A percentile compares a stretch with the other conserved stretches of the same genome.
Conservation (phyloP, 2,797 vertebrate genomes). For the Pseudochirops cupreus region DNA sequence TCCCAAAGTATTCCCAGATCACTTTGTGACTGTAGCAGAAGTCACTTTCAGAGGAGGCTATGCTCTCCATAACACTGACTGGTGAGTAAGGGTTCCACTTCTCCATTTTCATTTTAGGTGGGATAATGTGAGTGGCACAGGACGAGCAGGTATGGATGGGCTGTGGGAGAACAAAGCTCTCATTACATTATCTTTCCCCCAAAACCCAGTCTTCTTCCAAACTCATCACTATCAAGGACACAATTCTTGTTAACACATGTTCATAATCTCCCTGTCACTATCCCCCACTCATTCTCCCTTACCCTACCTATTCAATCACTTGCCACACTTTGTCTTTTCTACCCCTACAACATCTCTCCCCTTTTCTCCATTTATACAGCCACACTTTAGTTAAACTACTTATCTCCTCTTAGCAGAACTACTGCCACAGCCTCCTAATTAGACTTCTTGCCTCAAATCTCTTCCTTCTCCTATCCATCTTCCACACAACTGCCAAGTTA, state of each 20-base stretch:
- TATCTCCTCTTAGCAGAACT: not conserved
- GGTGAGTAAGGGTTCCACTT: not conserved
- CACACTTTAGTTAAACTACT: not conserved
- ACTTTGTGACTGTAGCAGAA: not conserved
- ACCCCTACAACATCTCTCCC: not conserved
- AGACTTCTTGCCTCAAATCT: not conserved
- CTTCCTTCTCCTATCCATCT: not conserved
- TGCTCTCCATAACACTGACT: not conserved
- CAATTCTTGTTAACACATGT: not conserved
- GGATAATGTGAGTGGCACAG: not conserved
- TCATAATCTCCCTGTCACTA: not conserved
- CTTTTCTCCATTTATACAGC: not conserved
- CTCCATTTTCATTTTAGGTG: not conserved
- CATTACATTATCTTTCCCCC: not conserved
- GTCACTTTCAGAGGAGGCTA: not conserved
- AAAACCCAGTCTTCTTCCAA: not conserved
- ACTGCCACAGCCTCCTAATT: not conserved
- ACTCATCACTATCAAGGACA: not conserved
- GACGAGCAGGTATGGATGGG: not conserved
- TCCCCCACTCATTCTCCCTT: not conserved
- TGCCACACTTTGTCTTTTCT: not conserved
- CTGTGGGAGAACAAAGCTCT: not conserved
- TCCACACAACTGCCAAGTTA: not conserved
- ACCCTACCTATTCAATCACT: not conserved
- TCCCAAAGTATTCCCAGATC: not conserved